A percentile compares a stretch with the other conserved stretches of the same genome.
phyloP scores from a whole-genome alignment of 2,888 invertebrate species.

The Sepioteuthis lessoniana region DNA sequence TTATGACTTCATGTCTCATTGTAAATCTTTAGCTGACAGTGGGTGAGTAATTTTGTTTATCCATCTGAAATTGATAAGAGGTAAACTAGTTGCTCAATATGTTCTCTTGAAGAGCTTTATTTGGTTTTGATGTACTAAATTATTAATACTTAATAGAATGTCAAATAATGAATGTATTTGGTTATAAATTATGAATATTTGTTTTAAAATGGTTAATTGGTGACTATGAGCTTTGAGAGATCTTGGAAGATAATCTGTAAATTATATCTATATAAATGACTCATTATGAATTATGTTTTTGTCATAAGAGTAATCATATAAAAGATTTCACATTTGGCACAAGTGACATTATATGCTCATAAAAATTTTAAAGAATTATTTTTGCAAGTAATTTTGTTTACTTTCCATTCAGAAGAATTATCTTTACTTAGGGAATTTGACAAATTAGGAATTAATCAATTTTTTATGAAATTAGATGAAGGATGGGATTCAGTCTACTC shows the following conservation, averaged over 20 bases:
- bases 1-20: slow-evolving; percentile 68
- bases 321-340: no score
- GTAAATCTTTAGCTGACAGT: slow-evolving; percentile 74
- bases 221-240: no score
- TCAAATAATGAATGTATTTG: neutral
- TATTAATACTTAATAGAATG: neutral
- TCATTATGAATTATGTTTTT: no score
- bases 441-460: no score
- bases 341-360: no score
- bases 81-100: neutral
- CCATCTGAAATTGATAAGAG: neutral
- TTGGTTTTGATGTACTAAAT: neutral
- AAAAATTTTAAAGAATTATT: no score
- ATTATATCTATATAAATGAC: neutral
- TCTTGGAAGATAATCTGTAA: neutral
- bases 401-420: no score
- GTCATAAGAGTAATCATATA: no score
- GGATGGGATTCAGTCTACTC: no score
- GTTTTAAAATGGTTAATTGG: neutral
- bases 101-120: neutral
- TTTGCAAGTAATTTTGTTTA: no score
- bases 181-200: neutral
- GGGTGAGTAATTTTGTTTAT: slow-evolving; percentile 65
- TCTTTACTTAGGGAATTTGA: no score
- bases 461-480: no score